Percentiles rank a stretch among this genome's conserved stretches.
Conservation (phyloP, 1,140 invertebrate genomes). For the Elymnias hypermnestra region DNA sequence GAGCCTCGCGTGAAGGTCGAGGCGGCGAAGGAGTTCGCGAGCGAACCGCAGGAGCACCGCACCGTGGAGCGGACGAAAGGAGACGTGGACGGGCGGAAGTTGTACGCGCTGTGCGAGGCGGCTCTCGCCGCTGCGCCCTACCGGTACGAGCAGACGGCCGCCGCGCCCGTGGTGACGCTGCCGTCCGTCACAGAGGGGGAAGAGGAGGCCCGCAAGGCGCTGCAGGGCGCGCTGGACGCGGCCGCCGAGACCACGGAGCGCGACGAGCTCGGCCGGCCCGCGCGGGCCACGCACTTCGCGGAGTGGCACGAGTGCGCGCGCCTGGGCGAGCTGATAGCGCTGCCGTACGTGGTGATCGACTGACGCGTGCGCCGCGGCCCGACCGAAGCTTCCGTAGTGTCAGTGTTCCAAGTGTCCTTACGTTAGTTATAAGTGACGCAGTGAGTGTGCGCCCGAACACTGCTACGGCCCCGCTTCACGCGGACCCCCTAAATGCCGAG, state of each 20-base stretch:
- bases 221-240: constrained; percentile 17
- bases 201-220: constrained; percentile 8
- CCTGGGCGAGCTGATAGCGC: constrained; percentile 81
- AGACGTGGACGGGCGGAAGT: constrained; percentile 28
- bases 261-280: constrained; percentile 46
- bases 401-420: constrained; percentile 59
- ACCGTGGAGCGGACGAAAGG: constrained; percentile 61
- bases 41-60: constrained; percentile 38
- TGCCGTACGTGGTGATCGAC: constrained; percentile 95
- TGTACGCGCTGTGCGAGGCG: constrained; percentile 28
- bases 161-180: constrained; percentile 39
- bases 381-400: constrained; percentile 22
- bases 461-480: too few relatives aligned
- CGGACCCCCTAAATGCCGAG: too few relatives aligned
- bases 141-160: constrained; percentile 22
- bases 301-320: constrained; percentile 89
- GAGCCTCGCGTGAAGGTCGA: constrained; percentile 13
- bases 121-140: constrained; percentile 26
- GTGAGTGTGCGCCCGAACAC: not conserved
- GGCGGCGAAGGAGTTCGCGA: constrained; percentile 28
- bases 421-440: constrained; percentile 41
- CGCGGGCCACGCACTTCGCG: constrained; percentile 76
- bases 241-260: constrained; percentile 18
- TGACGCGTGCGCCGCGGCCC: constrained; percentile 72
- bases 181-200: constrained; percentile 14